Evolutionary conservation across 2,113 vertebrate genomes (phyloP), one percentile per base, ranked within the genome.

Genomic region (Takifugu flavidus): DNA sequence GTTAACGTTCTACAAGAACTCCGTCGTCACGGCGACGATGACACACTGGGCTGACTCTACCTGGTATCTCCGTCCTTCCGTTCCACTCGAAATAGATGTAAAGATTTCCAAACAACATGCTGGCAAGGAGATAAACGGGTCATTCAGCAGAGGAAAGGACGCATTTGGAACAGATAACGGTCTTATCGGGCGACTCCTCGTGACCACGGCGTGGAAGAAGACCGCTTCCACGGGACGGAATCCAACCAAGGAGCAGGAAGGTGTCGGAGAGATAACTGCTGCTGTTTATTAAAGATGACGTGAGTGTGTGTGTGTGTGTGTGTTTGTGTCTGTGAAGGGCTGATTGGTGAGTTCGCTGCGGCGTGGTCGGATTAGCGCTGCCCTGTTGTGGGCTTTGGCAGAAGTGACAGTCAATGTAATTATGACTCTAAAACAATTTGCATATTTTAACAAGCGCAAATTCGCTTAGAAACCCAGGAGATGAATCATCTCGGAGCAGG

Each of bases 71-170:
- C 20, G 90, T 90, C 84, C 90, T 94, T 66, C 94, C 96, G 75
- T 92, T 96, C 97, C 97, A 99, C 62, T 95, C 94, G 2, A 99
- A 87, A 80, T 98, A 99, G 86, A 99, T 94, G 59, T 95, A 99
- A 13, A 98, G 91, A 87, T 99, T 99, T 60, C 97, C 97, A 90
- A 98, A 98, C 77, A 99, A 83, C 90, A 99, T 93, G 86, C 96
- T 99, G 89, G n/a, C 66, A 88, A 50, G 25, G 27, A 74, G 71
- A 73, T 3, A 54, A 26, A 59, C 6, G 0, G 13, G 56, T n/a
- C 28, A 51, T 58, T 45, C 3, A 50, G 20, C 53, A 43, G 13
- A 56, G 3, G 11, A 49, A 49, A 76, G 43, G 25, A 59, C 8
- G 5, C 25, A 20, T 31, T 34, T 13, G 31, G 25, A 28, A 59